These are phyloP conservation scores for Sinhomidia bicolor DNA, from an alignment of 2,888 invertebrate species.

Conservation along the genomic window DNA sequence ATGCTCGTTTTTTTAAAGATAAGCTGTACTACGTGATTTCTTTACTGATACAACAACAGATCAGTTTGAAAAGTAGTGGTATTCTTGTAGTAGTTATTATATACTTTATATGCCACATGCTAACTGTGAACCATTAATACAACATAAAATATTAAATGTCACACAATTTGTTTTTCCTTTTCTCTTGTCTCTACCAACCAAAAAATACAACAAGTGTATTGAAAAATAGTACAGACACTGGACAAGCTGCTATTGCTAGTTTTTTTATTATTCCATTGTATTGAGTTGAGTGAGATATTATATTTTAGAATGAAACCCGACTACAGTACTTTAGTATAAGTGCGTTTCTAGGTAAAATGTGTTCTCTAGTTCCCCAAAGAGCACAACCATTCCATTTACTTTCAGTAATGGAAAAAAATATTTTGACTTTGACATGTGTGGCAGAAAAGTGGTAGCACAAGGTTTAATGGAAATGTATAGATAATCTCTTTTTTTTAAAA, in stretches of 20 bases:
- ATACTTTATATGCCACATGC: background rate
- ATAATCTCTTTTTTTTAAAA: no score
- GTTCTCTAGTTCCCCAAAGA: background rate
- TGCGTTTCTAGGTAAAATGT: background rate
- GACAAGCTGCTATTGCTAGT: no score
- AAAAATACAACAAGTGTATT: no score
- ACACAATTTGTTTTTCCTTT: no score
- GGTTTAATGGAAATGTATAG: background rate
- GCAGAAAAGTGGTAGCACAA: background rate
- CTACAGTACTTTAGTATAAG: background rate
- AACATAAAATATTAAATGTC: no score
- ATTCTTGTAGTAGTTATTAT: no score
- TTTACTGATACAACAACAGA: constrained; percentile 12
- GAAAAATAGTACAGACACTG: no score
- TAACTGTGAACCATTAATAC: no score
- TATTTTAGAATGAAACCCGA: background rate
- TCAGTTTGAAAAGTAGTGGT: background rate
- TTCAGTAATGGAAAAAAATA: background rate
- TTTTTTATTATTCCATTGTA: no score
- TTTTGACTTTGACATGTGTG: background rate
- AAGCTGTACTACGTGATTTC: constrained; percentile 25
- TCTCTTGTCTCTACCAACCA: no score
- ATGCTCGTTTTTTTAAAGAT: background rate
- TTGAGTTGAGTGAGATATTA: background rate
- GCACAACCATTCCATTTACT: background rate